These are phyloP conservation scores for Mechanitis mazaeus DNA, from an alignment of 2,888 invertebrate genomes.

Conservation along the genomic window DNA sequence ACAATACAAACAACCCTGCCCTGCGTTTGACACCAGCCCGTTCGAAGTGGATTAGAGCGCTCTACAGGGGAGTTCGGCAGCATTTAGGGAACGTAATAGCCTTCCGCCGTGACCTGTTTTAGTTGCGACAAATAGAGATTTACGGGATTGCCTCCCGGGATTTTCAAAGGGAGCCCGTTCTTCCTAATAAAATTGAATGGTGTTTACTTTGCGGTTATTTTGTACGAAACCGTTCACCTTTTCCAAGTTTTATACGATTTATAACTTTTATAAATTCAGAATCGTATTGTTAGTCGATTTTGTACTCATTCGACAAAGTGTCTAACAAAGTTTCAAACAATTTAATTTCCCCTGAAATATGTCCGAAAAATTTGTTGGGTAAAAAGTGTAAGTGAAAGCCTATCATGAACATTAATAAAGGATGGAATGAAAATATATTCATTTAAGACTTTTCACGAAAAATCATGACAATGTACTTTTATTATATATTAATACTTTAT, in stretches of 20 bases:
- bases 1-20: conserved; percentile 75
- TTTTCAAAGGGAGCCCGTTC: conserved; percentile 57
- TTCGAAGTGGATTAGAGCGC: conserved; percentile 74
- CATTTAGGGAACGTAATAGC: conserved; percentile 75
- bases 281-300: conserved; percentile 50
- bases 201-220: conserved; percentile 62
- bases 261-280: conserved; percentile 27
- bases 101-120: conserved; percentile 75
- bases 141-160: conserved; percentile 66
- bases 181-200: conserved; percentile 68
- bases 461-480: not conserved
- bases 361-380: conserved; percentile 49
- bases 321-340: conserved; percentile 60
- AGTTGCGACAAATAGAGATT: conserved; percentile 77
- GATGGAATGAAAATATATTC: conserved; percentile 29
- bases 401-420: conserved; percentile 35
- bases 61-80: conserved; percentile 71
- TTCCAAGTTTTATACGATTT: conserved; percentile 34
- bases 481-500: no score
- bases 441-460: conserved; percentile 3
- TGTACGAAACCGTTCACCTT: conserved; percentile 41
- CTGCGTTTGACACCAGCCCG: conserved; percentile 76
- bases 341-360: conserved; percentile 62
- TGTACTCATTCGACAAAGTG: conserved; percentile 48
- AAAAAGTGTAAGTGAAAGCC: conserved; percentile 39